phyloP scores from a whole-genome alignment of 2,113 vertebrate species.

The Oxyruncus cristatus region DNA sequence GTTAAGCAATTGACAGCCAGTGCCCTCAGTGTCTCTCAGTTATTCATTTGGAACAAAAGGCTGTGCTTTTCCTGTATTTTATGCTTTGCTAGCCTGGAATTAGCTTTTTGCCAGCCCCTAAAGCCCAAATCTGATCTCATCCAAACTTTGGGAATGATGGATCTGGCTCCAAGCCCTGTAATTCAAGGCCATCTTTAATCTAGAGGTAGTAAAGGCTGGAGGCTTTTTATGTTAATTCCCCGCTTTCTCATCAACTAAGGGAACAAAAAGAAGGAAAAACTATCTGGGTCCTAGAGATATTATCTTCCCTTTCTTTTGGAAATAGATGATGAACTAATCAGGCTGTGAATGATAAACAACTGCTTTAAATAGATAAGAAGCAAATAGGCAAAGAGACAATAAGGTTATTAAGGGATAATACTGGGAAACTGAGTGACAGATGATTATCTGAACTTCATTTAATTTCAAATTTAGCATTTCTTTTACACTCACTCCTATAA shows the following conservation, averaged over 20 bases:
- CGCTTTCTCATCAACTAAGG: not conserved
- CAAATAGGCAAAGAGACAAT: constrained; percentile 48
- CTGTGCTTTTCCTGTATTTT: not conserved
- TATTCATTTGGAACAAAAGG: not conserved
- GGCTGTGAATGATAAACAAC: constrained; percentile 35
- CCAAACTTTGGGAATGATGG: not conserved
- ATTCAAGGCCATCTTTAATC: constrained; percentile 16
- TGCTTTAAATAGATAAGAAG: constrained; percentile 47
- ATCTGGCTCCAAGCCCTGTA: not conserved
- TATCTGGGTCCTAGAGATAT: not conserved
- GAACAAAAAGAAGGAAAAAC: constrained; percentile 35
- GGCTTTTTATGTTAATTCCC: not conserved
- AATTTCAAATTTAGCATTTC: constrained; percentile 37
- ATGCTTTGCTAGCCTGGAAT: not conserved
- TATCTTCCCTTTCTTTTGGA: not conserved
- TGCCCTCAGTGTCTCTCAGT: not conserved
- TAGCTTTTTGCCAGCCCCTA: not conserved
- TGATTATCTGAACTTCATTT: constrained; percentile 42
- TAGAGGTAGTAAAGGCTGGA: not conserved
- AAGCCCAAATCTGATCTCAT: constrained; percentile 7
- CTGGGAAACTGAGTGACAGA: constrained; percentile 7
- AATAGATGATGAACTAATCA: not conserved
- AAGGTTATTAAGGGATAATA: constrained; percentile 28
- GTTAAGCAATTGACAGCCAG: fast-evolving
- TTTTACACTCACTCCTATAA: not conserved